These are phyloP conservation scores for Pelmatolapia mariae DNA, from an alignment of 2,113 vertebrate genomes.

Conservation along the genomic window DNA sequence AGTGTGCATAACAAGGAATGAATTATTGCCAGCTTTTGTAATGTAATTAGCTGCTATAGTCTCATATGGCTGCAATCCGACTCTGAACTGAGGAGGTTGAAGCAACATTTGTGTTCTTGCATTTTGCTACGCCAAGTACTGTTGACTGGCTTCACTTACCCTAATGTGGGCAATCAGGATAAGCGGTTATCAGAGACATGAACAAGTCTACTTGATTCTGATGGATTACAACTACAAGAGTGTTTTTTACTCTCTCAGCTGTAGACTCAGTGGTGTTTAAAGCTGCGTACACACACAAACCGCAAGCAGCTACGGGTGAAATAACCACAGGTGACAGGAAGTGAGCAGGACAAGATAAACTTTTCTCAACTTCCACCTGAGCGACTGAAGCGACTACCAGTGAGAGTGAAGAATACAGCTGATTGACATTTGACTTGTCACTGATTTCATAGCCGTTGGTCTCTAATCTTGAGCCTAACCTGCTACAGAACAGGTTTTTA, in stretches of 20 bases:
- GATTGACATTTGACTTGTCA: not conserved
- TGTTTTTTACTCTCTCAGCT: not conserved
- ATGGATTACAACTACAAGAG: not conserved
- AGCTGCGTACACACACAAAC: not conserved
- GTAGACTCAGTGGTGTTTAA: not conserved
- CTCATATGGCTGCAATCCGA: not conserved
- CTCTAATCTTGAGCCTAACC: not conserved
- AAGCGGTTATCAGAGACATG: not conserved
- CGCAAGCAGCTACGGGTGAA: not conserved
- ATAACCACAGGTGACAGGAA: not conserved
- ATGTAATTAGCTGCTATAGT: not conserved
- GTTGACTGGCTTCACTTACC: not conserved
- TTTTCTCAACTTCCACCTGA: not conserved
- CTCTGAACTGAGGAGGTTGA: not conserved
- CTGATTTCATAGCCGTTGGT: not conserved
- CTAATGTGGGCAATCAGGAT: not conserved
- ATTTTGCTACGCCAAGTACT: not conserved
- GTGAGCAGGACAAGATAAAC: not conserved
- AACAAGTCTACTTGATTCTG: not conserved
- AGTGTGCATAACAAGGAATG: not conserved
- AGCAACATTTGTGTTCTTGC: not conserved
- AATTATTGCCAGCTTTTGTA: not conserved
- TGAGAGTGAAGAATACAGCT: not conserved
- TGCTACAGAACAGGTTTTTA: not conserved
- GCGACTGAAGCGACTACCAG: fast-evolving